phyloP scores from a whole-genome alignment of 2,113 vertebrate species.

The Ibidorhyncha struthersii region DNA sequence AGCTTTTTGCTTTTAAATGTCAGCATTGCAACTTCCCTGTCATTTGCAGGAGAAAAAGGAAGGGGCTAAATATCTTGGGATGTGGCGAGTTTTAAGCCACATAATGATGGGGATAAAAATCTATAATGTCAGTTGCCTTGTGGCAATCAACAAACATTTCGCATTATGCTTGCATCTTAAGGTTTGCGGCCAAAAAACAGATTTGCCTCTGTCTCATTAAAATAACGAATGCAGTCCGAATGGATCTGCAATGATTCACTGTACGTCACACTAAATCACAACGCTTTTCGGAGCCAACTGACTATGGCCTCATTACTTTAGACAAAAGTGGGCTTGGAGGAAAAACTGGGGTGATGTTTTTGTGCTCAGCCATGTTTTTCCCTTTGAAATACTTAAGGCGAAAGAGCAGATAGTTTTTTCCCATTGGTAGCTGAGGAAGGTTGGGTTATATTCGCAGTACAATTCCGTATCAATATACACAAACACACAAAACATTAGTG shows the following conservation, averaged over 20 bases:
- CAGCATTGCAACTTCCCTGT: background rate
- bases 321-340: conserved; percentile 83
- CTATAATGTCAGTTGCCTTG: conserved; percentile 82
- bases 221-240: conserved; percentile 71
- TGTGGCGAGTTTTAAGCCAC: conserved; percentile 32
- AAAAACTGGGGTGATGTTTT: conserved; percentile 69
- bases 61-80: background rate
- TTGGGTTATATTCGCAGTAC: background rate
- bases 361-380: background rate
- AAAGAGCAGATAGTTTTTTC: background rate
- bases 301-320: conserved; percentile 82
- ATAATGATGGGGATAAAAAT: conserved; percentile 70
- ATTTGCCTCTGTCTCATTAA: conserved; percentile 76
- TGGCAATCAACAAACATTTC: conserved; percentile 76
- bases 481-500: fast-evolving
- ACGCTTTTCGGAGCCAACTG: conserved; percentile 78
- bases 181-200: conserved; percentile 72
- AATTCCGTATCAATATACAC: fast-evolving
- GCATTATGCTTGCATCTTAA: conserved; percentile 70
- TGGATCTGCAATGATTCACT: conserved; percentile 69
- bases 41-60: background rate
- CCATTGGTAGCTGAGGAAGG: background rate
- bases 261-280: conserved; percentile 85
- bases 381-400: conserved; percentile 33
- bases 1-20: background rate